These are phyloP conservation scores for Aspidiotus rigidus DNA, from an alignment of 2,888 invertebrate species.

Conservation along the genomic window DNA sequence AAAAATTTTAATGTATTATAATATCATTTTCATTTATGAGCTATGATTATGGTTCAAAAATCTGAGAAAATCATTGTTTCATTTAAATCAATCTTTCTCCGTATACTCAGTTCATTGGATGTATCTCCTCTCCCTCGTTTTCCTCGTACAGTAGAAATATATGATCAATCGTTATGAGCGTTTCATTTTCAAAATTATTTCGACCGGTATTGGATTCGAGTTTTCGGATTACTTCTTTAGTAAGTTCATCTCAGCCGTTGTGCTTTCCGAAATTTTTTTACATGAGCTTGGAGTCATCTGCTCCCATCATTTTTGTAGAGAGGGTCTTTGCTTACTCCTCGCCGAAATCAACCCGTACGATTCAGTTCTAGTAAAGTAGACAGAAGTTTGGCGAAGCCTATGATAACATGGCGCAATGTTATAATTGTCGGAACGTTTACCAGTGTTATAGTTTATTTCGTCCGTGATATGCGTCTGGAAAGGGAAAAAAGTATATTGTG, in stretches of 20 bases:
- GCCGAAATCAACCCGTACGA: background rate
- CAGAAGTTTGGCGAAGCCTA: background rate
- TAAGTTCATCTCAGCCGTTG: too few species aligned
- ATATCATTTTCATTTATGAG: too few species aligned
- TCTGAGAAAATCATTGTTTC: background rate
- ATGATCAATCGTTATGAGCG: background rate
- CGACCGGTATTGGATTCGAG: background rate
- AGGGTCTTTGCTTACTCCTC: background rate
- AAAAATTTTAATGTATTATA: too few species aligned
- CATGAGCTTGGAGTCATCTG: too few species aligned
- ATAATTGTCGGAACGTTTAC: background rate
- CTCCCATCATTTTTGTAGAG: background rate
- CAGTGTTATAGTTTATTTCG: slow-evolving; percentile 12
- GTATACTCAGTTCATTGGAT: background rate
- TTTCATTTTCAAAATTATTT: background rate
- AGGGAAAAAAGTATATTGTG: slow-evolving; percentile 58
- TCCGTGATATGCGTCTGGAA: slow-evolving; percentile 49
- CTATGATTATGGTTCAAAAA: too few species aligned
- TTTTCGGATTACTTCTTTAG: background rate
- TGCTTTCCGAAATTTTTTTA: too few species aligned
- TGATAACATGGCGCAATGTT: slow-evolving; percentile 14
- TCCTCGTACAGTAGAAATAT: background rate
- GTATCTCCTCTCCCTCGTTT: background rate
- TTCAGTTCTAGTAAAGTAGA: too few species aligned
- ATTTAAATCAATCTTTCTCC: background rate